These are phyloP conservation scores for Eumacrocentrus americanus DNA, from an alignment of 2,888 invertebrate species.

Conservation along the genomic window DNA sequence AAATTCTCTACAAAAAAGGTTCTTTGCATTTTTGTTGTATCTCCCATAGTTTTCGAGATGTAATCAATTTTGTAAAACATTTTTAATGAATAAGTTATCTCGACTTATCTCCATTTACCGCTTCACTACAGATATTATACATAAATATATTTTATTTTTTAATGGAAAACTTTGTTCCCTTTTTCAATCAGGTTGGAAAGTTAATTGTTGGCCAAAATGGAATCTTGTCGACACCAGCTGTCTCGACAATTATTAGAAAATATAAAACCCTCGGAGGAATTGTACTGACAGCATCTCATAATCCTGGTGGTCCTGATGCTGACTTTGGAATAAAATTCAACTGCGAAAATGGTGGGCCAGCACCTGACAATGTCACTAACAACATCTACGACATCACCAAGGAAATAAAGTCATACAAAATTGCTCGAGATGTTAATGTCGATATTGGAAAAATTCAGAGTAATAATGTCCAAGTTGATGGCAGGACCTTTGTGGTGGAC, in stretches of 20 bases:
- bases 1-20: too few species aligned
- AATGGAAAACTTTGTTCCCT: not conserved
- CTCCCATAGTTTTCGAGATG: too few species aligned
- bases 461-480: slow-evolving; percentile 68
- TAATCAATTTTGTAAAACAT: too few species aligned
- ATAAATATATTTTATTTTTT: too few species aligned
- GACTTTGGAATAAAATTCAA: slow-evolving; percentile 99
- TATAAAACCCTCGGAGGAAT: slow-evolving; percentile 90
- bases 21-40: too few species aligned
- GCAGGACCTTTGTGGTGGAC: slow-evolving; percentile 78
- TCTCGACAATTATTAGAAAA: slow-evolving; percentile 92
- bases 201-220: slow-evolving; percentile 92
- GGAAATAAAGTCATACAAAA: slow-evolving; percentile 78
- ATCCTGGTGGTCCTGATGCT: slow-evolving; percentile 95
- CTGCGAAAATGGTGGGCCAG: slow-evolving; percentile 96
- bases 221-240: slow-evolving; percentile 96
- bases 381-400: slow-evolving; percentile 84
- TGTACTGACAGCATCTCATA: slow-evolving; percentile 97
- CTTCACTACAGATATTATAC: too few species aligned
- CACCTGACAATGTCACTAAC: slow-evolving; percentile 89
- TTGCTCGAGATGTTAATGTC: slow-evolving; percentile 78
- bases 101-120: too few species aligned
- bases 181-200: slow-evolving; percentile 71
- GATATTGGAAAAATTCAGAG: slow-evolving; percentile 74
- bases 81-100: too few species aligned